phyloP scores from a whole-genome alignment of 2,888 invertebrate species.

The Drosophila mettleri region DNA sequence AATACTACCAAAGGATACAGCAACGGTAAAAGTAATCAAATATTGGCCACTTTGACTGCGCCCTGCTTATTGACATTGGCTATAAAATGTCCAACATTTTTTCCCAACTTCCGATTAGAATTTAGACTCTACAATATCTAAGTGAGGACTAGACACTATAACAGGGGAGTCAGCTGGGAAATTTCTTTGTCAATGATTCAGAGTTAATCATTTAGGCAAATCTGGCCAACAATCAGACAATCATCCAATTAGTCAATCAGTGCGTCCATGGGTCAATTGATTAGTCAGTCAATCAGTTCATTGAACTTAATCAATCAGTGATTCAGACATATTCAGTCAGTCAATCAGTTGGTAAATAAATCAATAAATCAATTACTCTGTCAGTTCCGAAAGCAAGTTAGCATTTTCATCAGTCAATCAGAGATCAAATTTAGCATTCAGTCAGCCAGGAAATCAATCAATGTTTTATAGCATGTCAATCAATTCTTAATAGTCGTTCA shows the following conservation, averaged over 20 bases:
- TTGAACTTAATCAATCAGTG: neutral
- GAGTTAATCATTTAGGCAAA: neutral
- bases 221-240: neutral
- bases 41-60: constrained; percentile 52
- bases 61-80: constrained; percentile 30
- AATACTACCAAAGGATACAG: constrained; percentile 10
- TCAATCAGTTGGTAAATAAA: neutral
- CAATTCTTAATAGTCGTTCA: too few species aligned
- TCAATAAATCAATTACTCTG: neutral
- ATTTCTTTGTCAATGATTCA: neutral
- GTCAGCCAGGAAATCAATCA: too few species aligned
- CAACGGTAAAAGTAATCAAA: constrained; percentile 59
- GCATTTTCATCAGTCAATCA: too few species aligned
- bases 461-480: too few species aligned
- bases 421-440: too few species aligned
- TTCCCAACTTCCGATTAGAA: neutral
- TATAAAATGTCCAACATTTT: constrained; percentile 20
- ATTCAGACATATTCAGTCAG: neutral
- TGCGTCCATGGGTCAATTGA: neutral
- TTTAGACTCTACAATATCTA: neutral
- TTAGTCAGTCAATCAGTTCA: too few species aligned
- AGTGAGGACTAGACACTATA: too few species aligned
- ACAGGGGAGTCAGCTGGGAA: neutral
- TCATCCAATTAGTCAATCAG: too few species aligned
- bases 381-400: too few species aligned